Conservation (phyloP, 92 coral and sea anemone species). For the Pocillopora meandrina region DNA sequence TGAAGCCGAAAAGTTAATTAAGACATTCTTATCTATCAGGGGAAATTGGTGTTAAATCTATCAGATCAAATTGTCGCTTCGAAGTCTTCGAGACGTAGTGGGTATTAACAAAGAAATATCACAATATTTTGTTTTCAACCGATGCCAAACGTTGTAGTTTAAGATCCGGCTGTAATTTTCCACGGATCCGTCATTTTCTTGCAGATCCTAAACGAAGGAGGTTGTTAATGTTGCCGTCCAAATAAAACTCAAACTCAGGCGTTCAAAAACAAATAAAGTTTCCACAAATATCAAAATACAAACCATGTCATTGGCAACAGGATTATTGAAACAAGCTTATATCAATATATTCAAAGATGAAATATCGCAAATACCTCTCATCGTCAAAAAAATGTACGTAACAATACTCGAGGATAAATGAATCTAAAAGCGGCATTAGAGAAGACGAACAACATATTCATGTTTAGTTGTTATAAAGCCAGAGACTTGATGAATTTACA, state of each 20-base stretch:
- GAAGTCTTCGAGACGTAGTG: background rate
- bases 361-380: background rate
- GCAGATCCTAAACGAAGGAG: background rate
- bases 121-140: background rate
- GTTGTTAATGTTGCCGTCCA: conserved; percentile 6
- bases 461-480: too few species aligned
- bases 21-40: background rate
- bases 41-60: background rate
- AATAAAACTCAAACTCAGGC: background rate
- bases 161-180: background rate
- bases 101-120: background rate
- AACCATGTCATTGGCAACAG: conserved; percentile 3
- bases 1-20: background rate
- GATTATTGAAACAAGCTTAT: background rate
- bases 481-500: too few species aligned
- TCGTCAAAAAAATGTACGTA: background rate
- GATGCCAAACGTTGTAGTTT: background rate
- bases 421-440: too few species aligned
- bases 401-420: too few species aligned
- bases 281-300: conserved; percentile 5
- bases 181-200: background rate
- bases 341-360: conserved; percentile 1
- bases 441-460: too few species aligned
- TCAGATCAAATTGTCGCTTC: background rate
- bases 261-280: conserved; percentile 19